Evolutionary conservation across 2,113 vertebrate species (phyloP).

Genomic region (Melanerpes formicivorus): DNA sequence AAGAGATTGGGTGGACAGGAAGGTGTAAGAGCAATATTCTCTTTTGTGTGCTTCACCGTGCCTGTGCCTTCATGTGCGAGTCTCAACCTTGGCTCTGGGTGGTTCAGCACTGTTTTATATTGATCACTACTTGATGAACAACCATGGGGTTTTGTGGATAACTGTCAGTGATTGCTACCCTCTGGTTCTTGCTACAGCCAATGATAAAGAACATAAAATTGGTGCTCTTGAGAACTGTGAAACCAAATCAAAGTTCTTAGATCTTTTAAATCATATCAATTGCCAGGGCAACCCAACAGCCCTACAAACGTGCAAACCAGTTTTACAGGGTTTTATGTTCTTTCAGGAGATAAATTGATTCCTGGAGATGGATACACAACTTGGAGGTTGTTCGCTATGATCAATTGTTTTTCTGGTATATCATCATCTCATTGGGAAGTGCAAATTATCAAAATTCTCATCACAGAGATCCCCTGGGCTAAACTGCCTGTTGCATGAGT

Average conservation of each 20-base stretch:
- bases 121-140: background rate
- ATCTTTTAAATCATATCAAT: background rate
- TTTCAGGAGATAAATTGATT: background rate
- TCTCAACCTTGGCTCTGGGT: background rate
- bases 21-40: background rate
- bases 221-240: background rate
- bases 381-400: background rate
- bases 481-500: background rate
- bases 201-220: background rate
- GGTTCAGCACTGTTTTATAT: background rate
- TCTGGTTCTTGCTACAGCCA: background rate
- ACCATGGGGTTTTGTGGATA: background rate
- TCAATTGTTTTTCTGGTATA: background rate
- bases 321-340: background rate
- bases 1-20: background rate
- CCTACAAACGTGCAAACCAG: background rate
- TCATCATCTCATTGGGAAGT: background rate
- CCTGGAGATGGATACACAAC: background rate
- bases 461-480: background rate
- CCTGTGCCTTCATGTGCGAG: background rate
- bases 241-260: background rate
- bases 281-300: background rate
- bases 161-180: background rate
- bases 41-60: fast-evolving
- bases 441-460: background rate